A percentile compares a stretch with the other conserved stretches of the same genome.
phyloP scores from a whole-genome alignment of 2,113 vertebrate species.

The Ochotona curzoniae region DNA sequence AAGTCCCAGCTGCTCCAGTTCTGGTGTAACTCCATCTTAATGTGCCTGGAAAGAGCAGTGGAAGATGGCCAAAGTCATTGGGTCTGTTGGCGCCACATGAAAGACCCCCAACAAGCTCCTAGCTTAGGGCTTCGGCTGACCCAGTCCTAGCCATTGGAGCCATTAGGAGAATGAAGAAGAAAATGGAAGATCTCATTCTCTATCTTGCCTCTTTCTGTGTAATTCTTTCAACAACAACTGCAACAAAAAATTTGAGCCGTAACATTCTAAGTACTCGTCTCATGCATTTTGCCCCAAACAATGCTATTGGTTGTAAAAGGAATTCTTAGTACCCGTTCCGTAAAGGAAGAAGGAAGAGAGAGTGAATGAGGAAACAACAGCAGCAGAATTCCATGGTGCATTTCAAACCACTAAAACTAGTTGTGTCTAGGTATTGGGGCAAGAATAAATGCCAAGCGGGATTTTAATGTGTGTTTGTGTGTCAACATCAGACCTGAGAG shows the following conservation, averaged over 20 bases:
- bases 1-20: no score
- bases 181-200: no score
- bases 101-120: no score
- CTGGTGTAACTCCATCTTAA: no score
- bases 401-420: slow-evolving; percentile 51
- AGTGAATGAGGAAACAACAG: not conserved
- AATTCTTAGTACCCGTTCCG: not conserved
- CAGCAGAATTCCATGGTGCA: not conserved
- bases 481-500: slow-evolving; percentile 71
- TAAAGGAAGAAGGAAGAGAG: not conserved
- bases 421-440: slow-evolving; percentile 26
- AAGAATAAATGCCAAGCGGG: slow-evolving; percentile 65
- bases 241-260: not conserved
- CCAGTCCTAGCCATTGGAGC: no score
- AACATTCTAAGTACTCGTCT: slow-evolving; percentile 39
- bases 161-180: no score
- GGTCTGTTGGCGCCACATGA: no score
- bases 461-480: slow-evolving; percentile 61
- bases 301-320: slow-evolving; percentile 48
- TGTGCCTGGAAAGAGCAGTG: no score
- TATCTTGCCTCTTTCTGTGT: no score
- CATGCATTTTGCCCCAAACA: slow-evolving; percentile 39
- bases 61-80: no score
- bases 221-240: no score
- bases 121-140: no score